Evolutionary conservation across 2,113 vertebrate species (phyloP).

Genomic region (Cynoglossus semilaevis): DNA sequence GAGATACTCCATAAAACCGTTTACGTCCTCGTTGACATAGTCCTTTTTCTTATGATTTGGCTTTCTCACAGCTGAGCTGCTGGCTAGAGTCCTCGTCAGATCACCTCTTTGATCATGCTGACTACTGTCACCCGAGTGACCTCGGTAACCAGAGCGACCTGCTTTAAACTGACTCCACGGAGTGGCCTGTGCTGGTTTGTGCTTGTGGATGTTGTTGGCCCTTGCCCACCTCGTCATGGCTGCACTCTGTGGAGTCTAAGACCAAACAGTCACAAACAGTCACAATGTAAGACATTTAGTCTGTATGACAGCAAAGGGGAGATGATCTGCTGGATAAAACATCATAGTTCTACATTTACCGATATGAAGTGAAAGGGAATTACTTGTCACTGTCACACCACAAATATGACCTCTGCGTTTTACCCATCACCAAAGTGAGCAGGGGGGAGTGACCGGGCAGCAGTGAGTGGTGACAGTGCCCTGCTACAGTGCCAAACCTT

Average conservation of each 20-base stretch:
- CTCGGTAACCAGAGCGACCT: neutral
- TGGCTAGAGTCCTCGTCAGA: constrained; percentile 46
- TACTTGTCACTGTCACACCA: too few species aligned
- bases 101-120: neutral
- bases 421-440: too few species aligned
- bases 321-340: too few species aligned
- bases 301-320: too few species aligned
- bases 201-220: constrained; percentile 72
- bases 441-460: too few species aligned
- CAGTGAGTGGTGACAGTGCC: too few species aligned
- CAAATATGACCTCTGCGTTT: too few species aligned
- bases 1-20: constrained; percentile 85
- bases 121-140: neutral
- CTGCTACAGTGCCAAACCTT: too few species aligned
- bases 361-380: too few species aligned
- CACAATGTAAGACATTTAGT: neutral
- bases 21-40: constrained; percentile 83
- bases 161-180: constrained; percentile 83
- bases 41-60: constrained; percentile 80
- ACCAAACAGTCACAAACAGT: neutral
- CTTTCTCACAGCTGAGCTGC: constrained; percentile 52
- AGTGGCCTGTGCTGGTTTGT: constrained; percentile 78
- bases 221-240: constrained; percentile 91
- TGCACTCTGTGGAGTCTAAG: neutral
- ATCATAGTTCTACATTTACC: too few species aligned